phyloP scores from a whole-genome alignment of 2,113 vertebrate genomes.

The Tachuris rubrigastra region DNA sequence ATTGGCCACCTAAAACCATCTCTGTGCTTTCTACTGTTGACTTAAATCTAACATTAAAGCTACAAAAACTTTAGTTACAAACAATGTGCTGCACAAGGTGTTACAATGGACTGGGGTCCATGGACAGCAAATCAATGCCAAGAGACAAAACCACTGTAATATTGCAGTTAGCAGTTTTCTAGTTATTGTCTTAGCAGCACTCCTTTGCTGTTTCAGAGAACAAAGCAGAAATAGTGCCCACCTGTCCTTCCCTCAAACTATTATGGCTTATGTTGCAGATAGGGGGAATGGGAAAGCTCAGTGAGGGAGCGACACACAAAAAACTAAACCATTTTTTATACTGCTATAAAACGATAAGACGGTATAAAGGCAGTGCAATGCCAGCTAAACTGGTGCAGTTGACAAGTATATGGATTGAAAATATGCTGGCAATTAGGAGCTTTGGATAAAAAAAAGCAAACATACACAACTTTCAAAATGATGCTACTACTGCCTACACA shows the following conservation, averaged over 20 bases:
- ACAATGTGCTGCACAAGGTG: accelerated
- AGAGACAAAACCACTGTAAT: neutral
- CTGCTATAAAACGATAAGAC: conserved; percentile 23
- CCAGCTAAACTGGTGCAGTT: conserved; percentile 36
- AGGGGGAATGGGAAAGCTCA: conserved; percentile 2
- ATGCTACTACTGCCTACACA: neutral
- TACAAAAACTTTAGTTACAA: neutral
- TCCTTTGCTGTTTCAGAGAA: neutral
- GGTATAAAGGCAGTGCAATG: conserved; percentile 13
- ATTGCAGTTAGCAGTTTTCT: neutral
- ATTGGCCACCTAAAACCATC: neutral
- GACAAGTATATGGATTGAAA: conserved; percentile 60
- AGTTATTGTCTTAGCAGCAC: neutral
- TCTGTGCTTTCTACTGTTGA: neutral
- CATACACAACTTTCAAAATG: neutral
- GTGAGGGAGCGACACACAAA: neutral
- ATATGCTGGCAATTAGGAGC: conserved; percentile 60
- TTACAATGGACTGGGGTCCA: neutral
- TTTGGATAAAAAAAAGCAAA: neutral
- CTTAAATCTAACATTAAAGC: neutral
- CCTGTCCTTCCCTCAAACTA: neutral
- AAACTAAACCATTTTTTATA: conserved; percentile 1
- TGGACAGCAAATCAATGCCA: neutral
- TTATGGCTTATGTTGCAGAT: neutral
- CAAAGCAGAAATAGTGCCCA: neutral